A percentile compares a stretch with the other conserved stretches of the same genome.
phyloP scores from a whole-genome alignment of 2,888 invertebrate species.

The Aphidius colemani region DNA sequence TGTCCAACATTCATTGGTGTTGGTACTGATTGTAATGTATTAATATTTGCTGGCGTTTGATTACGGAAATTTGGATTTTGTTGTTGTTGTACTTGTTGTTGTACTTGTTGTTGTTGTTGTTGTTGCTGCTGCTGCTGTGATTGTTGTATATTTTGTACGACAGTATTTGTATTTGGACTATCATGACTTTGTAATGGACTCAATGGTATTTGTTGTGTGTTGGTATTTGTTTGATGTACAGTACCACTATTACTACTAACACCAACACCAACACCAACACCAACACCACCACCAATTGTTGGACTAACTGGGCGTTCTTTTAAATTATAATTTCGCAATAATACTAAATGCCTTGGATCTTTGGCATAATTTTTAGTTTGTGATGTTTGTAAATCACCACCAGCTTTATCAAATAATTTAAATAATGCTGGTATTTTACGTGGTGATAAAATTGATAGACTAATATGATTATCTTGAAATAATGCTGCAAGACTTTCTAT shows the following conservation, averaged over 20 bases:
- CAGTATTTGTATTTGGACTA: slow-evolving; percentile 61
- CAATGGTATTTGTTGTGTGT: slow-evolving; percentile 59
- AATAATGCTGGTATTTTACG: slow-evolving; percentile 84
- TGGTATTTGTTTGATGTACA: slow-evolving; percentile 48
- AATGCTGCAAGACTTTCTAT: slow-evolving; percentile 83
- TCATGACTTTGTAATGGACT: slow-evolving; percentile 65
- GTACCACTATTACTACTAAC: no score
- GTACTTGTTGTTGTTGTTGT: slow-evolving; percentile 50
- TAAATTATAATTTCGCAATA: slow-evolving; percentile 61
- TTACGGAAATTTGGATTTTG: slow-evolving; percentile 59
- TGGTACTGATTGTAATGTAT: slow-evolving; percentile 43
- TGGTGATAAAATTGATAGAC: slow-evolving; percentile 87
- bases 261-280: no score
- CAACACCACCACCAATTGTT: slow-evolving; percentile 63
- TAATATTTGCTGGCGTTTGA: slow-evolving; percentile 50
- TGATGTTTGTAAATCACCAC: slow-evolving; percentile 79
- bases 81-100: slow-evolving; percentile 52
- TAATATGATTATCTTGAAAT: slow-evolving; percentile 81
- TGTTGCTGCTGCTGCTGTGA: slow-evolving; percentile 50
- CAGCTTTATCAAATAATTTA: slow-evolving; percentile 88
- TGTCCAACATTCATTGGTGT: slow-evolving; percentile 49
- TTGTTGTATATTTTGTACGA: slow-evolving; percentile 50
- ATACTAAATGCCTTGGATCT: slow-evolving; percentile 80
- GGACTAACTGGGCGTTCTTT: slow-evolving; percentile 75
- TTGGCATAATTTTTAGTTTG: slow-evolving; percentile 90